phyloP scores from a whole-genome alignment of 2,797 vertebrate species.

The Poecilia picta region DNA sequence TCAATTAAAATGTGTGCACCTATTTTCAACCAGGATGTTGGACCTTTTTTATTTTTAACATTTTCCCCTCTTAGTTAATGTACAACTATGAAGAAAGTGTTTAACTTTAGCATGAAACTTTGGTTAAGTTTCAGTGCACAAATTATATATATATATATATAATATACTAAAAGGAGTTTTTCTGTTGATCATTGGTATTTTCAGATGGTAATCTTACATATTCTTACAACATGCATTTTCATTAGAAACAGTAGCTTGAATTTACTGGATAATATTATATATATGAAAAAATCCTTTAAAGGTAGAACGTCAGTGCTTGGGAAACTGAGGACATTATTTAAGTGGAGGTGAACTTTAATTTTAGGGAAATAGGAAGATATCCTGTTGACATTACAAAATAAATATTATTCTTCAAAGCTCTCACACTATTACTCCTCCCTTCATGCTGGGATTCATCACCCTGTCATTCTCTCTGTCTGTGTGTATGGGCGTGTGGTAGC shows the following conservation, averaged over 20 bases:
- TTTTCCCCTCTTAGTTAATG: neutral
- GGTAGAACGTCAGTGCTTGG: no score
- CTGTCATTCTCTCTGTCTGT: conserved; percentile 30
- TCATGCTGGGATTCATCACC: conserved; percentile 39
- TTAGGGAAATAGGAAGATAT: neutral
- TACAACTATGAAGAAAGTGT: neutral
- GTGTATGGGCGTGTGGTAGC: conserved; percentile 24
- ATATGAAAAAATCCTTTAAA: neutral
- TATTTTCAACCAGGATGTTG: neutral
- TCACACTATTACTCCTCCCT: conserved; percentile 14
- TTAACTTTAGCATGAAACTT: neutral
- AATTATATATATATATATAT: no score
- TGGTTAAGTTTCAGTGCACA: neutral
- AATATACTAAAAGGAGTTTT: neutral
- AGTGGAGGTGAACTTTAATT: neutral
- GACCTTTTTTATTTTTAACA: neutral
- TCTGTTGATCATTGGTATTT: neutral
- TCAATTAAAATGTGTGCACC: neutral
- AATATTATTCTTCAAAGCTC: conserved; percentile 6
- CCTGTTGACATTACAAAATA: neutral
- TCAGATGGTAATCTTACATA: neutral
- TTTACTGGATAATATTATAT: neutral
- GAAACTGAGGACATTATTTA: neutral
- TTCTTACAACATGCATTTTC: neutral
- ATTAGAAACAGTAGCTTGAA: neutral